A percentile compares a stretch with the other conserved stretches of the same genome.
Evolutionary conservation across 1,140 invertebrate genomes (phyloP).

Genomic region (Lordiphosa collinella): DNA sequence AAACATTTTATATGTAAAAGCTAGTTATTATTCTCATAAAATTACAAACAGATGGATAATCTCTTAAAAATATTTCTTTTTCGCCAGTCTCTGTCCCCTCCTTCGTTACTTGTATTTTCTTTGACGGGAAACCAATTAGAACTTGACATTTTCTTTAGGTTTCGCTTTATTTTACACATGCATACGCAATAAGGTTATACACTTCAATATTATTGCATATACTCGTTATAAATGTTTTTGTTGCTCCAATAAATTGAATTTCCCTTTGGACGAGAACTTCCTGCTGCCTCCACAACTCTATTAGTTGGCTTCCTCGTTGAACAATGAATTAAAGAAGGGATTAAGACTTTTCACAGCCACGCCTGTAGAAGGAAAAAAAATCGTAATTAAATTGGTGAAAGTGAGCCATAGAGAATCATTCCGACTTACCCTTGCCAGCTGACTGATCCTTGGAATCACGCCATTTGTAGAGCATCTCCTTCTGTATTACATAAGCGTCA

Average conservation of each 20-base stretch:
- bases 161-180: slow-evolving; percentile 57
- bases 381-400: not conserved
- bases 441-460: slow-evolving; percentile 77
- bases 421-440: slow-evolving; percentile 66
- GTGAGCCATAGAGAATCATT: not conserved
- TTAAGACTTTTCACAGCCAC: slow-evolving; percentile 77
- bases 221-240: slow-evolving; percentile 27
- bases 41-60: too few relatives aligned
- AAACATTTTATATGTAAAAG: slow-evolving; percentile 47
- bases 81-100: too few relatives aligned
- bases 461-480: slow-evolving; percentile 73
- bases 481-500: slow-evolving; percentile 67
- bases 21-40: slow-evolving; percentile 30
- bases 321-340: slow-evolving; percentile 68
- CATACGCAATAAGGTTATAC: slow-evolving; percentile 15
- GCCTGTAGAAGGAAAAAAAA: slow-evolving; percentile 33
- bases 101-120: too few relatives aligned
- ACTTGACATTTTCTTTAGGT: slow-evolving; percentile 28
- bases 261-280: slow-evolving; percentile 10
- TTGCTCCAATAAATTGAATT: slow-evolving; percentile 14
- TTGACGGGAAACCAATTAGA: slow-evolving; percentile 4
- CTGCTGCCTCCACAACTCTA: slow-evolving; percentile 6
- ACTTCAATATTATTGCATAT: slow-evolving; percentile 39
- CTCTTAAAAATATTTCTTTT: too few relatives aligned
- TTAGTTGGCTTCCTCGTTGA: slow-evolving; percentile 68